Evolutionary conservation across 2,888 invertebrate species (phyloP), one percentile per base, ranked within the genome.

Genomic region (Chesias legatella): DNA sequence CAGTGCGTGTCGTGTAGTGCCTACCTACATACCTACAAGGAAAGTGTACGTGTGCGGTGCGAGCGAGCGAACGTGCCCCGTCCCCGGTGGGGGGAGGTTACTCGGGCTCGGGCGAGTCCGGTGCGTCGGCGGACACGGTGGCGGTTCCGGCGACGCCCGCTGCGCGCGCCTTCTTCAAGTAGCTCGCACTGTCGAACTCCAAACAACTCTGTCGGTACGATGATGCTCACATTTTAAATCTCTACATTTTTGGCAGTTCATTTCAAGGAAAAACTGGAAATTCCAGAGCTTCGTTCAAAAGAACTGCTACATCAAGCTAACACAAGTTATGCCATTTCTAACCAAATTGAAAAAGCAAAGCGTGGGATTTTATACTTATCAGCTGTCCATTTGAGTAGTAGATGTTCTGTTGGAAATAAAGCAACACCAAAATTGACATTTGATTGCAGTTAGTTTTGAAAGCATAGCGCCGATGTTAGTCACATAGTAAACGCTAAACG

Each of bases 101-200:
- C 72, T 89, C 88, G 7, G 88, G 86, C 63, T 89, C 88, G 50
- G 88, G 86, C 56, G 88, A 88, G 68, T 88, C 86, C 41, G 86
- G 80, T 62, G 78, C 81, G 77, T 88, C 88, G 50, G 71, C 73
- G 9, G 79, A 73, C 56, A 73, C 76, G 56, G 80, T 69, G 48
- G 78, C 74, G 51, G 80, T 79, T 50, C 72, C 77, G 58, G 71
- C 82, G 56, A 30, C 47, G 33, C 49, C 51, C 10, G 81, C 82
- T 27, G 79, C 79, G 36, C 80, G 81, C 49, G 73, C 82, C 62
- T 77, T 79, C 78, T 75, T 79, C 79, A 88, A 58, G 79, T 88
- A 88, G 68, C 75, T 77, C 59, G 60, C 85, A 74, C 86, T 85
- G 80, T 88, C 86, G 83, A 88, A 89, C 77, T 88, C 85, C 81